These are phyloP conservation scores for Pseudomyrmex gracilis DNA, from an alignment of 1,140 invertebrate genomes.

Conservation along the genomic window DNA sequence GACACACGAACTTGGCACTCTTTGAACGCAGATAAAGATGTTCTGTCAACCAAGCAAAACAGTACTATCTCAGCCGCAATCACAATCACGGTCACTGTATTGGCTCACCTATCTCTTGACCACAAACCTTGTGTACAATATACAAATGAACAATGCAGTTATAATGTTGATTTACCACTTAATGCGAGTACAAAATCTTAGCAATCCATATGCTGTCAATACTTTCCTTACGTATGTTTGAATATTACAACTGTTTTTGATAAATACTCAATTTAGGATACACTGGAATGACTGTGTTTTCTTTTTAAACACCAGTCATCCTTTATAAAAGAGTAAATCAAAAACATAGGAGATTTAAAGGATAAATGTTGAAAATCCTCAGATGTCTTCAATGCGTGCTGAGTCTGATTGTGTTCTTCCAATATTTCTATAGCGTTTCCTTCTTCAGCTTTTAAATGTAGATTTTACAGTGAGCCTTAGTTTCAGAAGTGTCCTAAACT, in stretches of 20 bases:
- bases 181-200: conserved; percentile 80
- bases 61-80: conserved; percentile 76
- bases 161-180: conserved; percentile 75
- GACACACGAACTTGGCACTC: conserved; percentile 76
- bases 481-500: conserved; percentile 89
- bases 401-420: conserved; percentile 90
- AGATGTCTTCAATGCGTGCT: conserved; percentile 97
- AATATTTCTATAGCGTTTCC: conserved; percentile 84
- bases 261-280: conserved; percentile 79
- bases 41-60: conserved; percentile 72
- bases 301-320: conserved; percentile 81
- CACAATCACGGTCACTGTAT: conserved; percentile 77
- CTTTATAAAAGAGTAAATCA: conserved; percentile 83
- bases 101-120: conserved; percentile 74
- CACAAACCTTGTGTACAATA: conserved; percentile 75
- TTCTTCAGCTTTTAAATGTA: conserved; percentile 87
- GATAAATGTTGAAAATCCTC: conserved; percentile 89
- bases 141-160: conserved; percentile 78
- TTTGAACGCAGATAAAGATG: conserved; percentile 67
- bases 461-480: conserved; percentile 85
- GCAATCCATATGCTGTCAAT: conserved; percentile 78
- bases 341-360: conserved; percentile 83
- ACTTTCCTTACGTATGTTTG: conserved; percentile 76
- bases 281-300: conserved; percentile 75
- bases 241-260: conserved; percentile 75